These are phyloP conservation scores for Motacilla tschutschensis DNA, from an alignment of 2,113 vertebrate genomes.

Conservation along the genomic window DNA sequence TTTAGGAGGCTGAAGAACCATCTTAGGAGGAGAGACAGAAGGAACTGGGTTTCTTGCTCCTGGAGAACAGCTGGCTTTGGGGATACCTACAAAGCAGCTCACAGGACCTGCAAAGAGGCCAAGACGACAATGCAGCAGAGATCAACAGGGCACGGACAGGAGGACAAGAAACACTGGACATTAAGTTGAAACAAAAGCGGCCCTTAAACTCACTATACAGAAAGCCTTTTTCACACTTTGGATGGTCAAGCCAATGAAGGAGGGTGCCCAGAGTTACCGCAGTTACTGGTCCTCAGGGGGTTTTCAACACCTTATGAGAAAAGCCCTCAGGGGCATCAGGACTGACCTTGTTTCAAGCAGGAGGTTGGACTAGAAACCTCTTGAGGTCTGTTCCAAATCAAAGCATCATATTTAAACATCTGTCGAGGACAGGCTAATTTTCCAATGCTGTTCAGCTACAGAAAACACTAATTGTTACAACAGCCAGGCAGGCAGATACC, in stretches of 20 bases:
- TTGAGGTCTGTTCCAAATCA: not conserved
- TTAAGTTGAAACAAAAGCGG: not conserved
- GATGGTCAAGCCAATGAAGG: not conserved
- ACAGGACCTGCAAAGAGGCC: not conserved
- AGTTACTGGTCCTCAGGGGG: not conserved
- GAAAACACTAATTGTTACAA: not conserved
- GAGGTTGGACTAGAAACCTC: not conserved
- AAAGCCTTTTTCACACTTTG: not conserved
- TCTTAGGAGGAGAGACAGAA: fast-evolving
- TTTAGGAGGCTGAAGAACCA: not conserved
- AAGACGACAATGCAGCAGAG: not conserved
- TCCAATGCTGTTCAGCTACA: not conserved
- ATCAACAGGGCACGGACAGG: not conserved
- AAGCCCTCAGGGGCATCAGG: not conserved
- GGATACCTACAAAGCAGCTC: not conserved
- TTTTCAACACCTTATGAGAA: not conserved
- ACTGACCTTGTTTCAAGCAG: not conserved
- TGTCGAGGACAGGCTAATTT: not conserved
- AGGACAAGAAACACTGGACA: not conserved
- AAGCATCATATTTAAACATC: not conserved
- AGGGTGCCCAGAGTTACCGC: not conserved
- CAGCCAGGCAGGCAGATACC: not conserved
- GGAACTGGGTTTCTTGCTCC: not conserved
- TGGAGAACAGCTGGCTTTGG: not conserved
- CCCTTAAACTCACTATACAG: not conserved